Base-by-base conservation (phyloP, 1,140 invertebrate genomes). In the Drosophila ficusphila region DNA sequence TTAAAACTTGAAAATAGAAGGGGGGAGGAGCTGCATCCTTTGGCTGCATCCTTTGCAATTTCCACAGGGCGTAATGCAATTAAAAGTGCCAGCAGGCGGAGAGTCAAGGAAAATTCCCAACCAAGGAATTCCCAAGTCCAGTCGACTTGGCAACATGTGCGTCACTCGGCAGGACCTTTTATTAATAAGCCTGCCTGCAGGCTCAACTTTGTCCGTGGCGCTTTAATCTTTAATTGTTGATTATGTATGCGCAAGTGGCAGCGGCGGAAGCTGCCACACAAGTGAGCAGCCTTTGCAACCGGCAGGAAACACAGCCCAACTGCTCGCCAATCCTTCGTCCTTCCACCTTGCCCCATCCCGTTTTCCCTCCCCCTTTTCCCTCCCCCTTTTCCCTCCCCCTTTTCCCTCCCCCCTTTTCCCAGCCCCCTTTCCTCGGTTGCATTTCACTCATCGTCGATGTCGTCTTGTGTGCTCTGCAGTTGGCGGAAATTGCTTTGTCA, bases 401-500 rank as follows among this genome's bases (percentile, higher is more conserved):
- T 67, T 65, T 65, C 61, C 39, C 58, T 39, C n/a, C n/a, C 3
- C 19, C 9, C 16, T 4, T n/a, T 16, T 33, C 34, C 60, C 34
- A 29, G 12, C 60, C 52, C 42, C 42, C 27, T 67, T 65, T 65
- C 61, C 39, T n/a, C n/a, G n/a, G n/a, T n/a, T n/a, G n/a, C 58
- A 31, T 7, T 31, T 7, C 29, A 31, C 29, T 27, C 33, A 27
- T 39, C 38, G 41, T 71, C 49, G 46, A 38, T 56, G 38, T 60
- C 47, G 27, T 33, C 70, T 39, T 75, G 56, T 85, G 56, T 67
- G 57, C 71, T 65, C 60, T 79, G 58, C 58, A 64, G 81, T 73
- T 52, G 52, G 69, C 82, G 81, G 82, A 86, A 86, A 86, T 86
- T 88, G 82, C 82, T 81, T 88, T 86, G 81, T 86, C 81, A 86